Base-by-base conservation (phyloP, 2,888 invertebrate species). In the Choristoneura rosaceana region DNA sequence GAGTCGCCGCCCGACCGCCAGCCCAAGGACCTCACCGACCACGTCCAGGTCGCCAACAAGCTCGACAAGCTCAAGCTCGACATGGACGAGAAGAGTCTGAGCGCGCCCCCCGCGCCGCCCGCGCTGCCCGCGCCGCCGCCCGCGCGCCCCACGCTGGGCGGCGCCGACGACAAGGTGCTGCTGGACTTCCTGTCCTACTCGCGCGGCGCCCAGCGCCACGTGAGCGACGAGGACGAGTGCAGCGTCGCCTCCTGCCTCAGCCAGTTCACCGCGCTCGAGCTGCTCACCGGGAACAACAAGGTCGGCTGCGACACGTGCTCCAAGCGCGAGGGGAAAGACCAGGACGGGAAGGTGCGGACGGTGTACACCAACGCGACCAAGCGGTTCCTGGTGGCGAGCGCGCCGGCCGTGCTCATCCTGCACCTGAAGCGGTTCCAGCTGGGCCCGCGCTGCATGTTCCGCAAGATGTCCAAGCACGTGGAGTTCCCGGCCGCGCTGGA, bases 341-440 rank as follows among this genome's bases (percentile, higher is more conserved):
- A 95, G 71, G 95, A 95, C 71, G 96, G 96, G 17, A 97, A 97
- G 85, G 7, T 33, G 15, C 58, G 58, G 15, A 96, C 96, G 5
- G 95, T 98, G 0, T 96, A 97, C 86, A 97, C 97, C 0, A 96
- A 97, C 83, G 97, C 97, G 58, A 97, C 97, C 0, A 97, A 98
- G 87, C 97, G 98, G 79, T 96, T 98, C 88, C 95, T 99, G 52
- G 96, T 99, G 43, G 97, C 97, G 76, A 96, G 96, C 84, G 98
- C 99, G 34, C 99, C 99, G 0, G 97, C 98, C 4, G 97, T 99
- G 68, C 95, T 99, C 0, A 99, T 99, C 69, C 92, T 99, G 33
- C 99, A 99, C 86, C 91, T 99, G 76, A 99, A 99, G 91, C 94
- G 99, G 75, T 99, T 99, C 93, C 98, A 99, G 93, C 96, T 98